Evolutionary conservation across 2,797 vertebrate genomes (phyloP).

Genomic region (Hyperoplus immaculatus): DNA sequence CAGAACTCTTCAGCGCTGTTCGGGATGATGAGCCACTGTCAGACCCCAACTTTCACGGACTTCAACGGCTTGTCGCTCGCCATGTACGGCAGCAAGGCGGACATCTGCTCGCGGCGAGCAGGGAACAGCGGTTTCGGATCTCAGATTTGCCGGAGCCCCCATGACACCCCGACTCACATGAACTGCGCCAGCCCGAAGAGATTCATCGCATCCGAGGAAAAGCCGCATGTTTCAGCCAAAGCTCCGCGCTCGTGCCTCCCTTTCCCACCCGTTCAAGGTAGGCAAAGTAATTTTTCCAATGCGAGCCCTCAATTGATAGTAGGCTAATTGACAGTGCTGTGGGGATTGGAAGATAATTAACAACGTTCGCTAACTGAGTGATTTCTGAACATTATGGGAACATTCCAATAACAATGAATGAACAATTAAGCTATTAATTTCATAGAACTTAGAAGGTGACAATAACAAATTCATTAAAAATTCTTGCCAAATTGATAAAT

Average conservation of each 20-base stretch:
- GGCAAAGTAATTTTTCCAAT: conserved; percentile 3
- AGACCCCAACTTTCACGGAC: conserved; percentile 79
- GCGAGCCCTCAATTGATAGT: background rate
- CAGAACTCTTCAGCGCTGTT: conserved; percentile 81
- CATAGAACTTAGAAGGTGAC: background rate
- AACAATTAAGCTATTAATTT: background rate
- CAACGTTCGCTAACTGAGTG: background rate
- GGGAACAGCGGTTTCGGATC: conserved; percentile 67
- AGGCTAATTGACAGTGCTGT: background rate
- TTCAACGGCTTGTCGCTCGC: conserved; percentile 81
- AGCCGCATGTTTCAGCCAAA: conserved; percentile 75
- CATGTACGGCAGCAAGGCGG: conserved; percentile 82
- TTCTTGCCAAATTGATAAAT: conserved; percentile 10
- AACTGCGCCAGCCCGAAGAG: conserved; percentile 71
- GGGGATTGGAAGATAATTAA: too few relatives aligned
- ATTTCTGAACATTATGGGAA: background rate
- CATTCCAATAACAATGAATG: background rate
- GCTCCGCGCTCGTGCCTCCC: conserved; percentile 72
- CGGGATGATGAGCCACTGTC: conserved; percentile 87
- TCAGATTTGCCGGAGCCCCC: conserved; percentile 72
- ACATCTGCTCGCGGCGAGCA: conserved; percentile 77
- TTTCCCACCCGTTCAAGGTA: conserved; percentile 80
- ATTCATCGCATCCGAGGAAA: conserved; percentile 65
- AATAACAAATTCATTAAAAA: background rate
- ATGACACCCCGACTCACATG: conserved; percentile 62